A percentile compares a stretch with the other conserved stretches of the same genome.
These are phyloP conservation scores for Drosophila algonquin DNA, from an alignment of 2,888 invertebrate species.

Conservation along the genomic window DNA sequence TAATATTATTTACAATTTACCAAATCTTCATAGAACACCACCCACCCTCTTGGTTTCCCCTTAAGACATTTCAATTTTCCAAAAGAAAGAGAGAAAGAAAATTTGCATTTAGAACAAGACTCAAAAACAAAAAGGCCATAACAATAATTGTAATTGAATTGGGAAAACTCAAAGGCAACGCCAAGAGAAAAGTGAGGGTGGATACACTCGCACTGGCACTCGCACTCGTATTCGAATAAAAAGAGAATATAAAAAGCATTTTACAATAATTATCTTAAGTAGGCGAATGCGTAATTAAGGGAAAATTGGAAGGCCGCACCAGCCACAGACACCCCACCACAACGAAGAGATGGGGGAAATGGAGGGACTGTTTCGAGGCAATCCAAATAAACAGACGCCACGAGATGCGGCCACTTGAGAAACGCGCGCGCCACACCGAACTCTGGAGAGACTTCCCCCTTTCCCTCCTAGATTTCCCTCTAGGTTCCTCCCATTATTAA, in stretches of 20 bases:
- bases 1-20: neutral
- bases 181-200: slow-evolving; percentile 12
- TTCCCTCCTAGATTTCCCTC: neutral
- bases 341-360: slow-evolving; percentile 6
- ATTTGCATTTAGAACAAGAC: slow-evolving; percentile 6
- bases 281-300: slow-evolving; percentile 55
- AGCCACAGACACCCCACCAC: neutral
- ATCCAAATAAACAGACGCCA: slow-evolving; percentile 63
- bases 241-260: slow-evolving; percentile 45
- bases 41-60: too few species aligned
- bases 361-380: neutral
- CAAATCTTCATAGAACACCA: too few species aligned
- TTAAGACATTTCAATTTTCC: neutral
- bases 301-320: slow-evolving; percentile 28
- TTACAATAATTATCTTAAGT: slow-evolving; percentile 64
- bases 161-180: slow-evolving; percentile 4
- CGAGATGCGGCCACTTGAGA: slow-evolving; percentile 58
- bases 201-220: slow-evolving; percentile 12
- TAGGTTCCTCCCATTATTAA: slow-evolving; percentile 46
- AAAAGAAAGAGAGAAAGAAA: neutral
- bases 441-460: slow-evolving; percentile 26
- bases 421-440: slow-evolving; percentile 51
- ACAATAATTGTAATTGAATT: slow-evolving; percentile 50
- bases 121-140: slow-evolving; percentile 4
- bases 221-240: slow-evolving; percentile 21